Evolutionary conservation across 1,140 invertebrate species (phyloP), one percentile per base, ranked within the genome.

Genomic region (Drosophila kohkoa): DNA sequence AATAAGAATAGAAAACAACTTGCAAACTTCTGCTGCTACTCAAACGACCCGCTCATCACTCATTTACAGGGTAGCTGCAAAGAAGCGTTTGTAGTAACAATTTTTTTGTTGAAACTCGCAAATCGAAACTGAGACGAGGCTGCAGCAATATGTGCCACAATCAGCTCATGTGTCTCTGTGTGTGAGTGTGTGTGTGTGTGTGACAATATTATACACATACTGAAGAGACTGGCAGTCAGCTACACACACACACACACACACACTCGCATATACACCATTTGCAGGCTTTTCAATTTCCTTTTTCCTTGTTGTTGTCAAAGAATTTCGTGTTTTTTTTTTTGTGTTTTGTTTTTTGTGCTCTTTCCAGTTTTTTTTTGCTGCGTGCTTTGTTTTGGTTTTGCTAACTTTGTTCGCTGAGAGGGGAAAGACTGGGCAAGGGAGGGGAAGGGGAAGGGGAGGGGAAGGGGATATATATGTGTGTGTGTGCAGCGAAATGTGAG

Each of bases 201-300:
- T 54, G 32, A 69, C 32, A 69, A 8, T 58, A 30, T 58, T 55
- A 46, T 55, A 67, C 55, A 59, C 58, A 54, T 28, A 48, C n/a
- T 25, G 20, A 25, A 28, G 35, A 13, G n/a, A 11, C 30, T 55
- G 6, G 30, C 65, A 69, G 55, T 60, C 74, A 71, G 10, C 10
- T 10, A 16, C 32, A 20, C 10, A 15, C 48, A 38, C 35, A 7
- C n/a, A 32, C 46, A 45, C 55, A 38, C 35, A 7, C n/a, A 32
- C 46, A 45, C 55, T 48, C 32, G 16, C 28, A 52, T 25, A 46
- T 30, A 57, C 43, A 64, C 41, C 59, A 55, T 69, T 74, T 46
- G 28, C 65, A 74, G 57, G 71, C 49, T 74, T 74, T 74, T 74
- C 71, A 74, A 74, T 74, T 69, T 74, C 65, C 71, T 74, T 67